A percentile compares a stretch with the other conserved stretches of the same genome.
phyloP scores from a whole-genome alignment of 1,140 invertebrate genomes.

The Batillaria attramentaria region DNA sequence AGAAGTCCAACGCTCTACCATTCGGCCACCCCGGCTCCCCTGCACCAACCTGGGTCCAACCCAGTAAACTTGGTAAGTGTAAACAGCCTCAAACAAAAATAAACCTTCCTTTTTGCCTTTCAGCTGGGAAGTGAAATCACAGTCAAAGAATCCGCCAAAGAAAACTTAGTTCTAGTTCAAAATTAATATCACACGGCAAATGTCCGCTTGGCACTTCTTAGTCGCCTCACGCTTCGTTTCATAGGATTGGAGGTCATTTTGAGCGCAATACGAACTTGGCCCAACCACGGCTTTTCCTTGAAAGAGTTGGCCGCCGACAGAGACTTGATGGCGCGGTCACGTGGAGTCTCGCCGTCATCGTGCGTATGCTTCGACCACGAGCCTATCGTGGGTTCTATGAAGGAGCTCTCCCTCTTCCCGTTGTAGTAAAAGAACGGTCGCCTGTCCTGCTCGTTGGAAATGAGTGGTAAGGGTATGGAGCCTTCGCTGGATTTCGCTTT shows the following conservation, averaged over 20 bases:
- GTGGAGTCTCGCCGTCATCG: constrained; percentile 45
- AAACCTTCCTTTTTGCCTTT: too few relatives aligned
- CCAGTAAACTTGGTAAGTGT: not conserved
- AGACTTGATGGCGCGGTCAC: constrained; percentile 65
- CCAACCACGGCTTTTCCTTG: constrained; percentile 67
- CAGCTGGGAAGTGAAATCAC: too few relatives aligned
- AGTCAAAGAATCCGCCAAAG: too few relatives aligned
- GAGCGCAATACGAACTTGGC: constrained; percentile 61
- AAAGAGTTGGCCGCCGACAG: constrained; percentile 63
- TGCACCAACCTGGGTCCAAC: not conserved
- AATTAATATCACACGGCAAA: constrained; percentile 17
- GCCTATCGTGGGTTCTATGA: constrained; percentile 52
- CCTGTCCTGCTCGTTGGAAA: constrained; percentile 49
- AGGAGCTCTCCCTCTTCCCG: constrained; percentile 50
- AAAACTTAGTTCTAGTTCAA: too few relatives aligned
- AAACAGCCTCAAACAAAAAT: not conserved
- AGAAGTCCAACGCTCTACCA: too few relatives aligned
- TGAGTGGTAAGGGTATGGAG: constrained; percentile 54
- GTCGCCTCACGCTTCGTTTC: constrained; percentile 34
- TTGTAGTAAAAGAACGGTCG: constrained; percentile 63
- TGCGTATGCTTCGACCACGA: constrained; percentile 55
- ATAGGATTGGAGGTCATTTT: constrained; percentile 52
- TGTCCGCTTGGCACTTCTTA: constrained; percentile 4
- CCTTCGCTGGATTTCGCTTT: constrained; percentile 54
- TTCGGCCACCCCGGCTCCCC: too few relatives aligned